These are phyloP conservation scores for Rhinogobius similis DNA, from an alignment of 2,113 vertebrate species.

Conservation along the genomic window DNA sequence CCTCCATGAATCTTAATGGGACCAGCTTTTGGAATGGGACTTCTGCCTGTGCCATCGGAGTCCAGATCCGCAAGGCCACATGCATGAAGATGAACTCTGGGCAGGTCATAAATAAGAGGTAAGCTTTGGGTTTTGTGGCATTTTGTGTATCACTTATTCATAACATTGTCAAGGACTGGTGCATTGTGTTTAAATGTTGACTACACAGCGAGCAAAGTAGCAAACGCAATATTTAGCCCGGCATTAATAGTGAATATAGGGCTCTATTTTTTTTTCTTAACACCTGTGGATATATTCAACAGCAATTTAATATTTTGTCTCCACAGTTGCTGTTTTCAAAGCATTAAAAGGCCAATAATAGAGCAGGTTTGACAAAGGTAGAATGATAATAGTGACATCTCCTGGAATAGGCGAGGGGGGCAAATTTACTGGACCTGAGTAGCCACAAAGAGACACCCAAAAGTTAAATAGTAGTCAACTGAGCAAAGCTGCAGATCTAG, in stretches of 20 bases:
- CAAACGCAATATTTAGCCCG: background rate
- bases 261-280: background rate
- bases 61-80: conserved; percentile 85
- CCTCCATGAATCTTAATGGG: conserved; percentile 70
- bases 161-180: background rate
- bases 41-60: conserved; percentile 80
- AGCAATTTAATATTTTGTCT: background rate
- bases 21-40: conserved; percentile 73
- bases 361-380: no score
- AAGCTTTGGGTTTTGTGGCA: conserved; percentile 25
- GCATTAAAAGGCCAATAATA: background rate
- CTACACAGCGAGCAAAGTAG: background rate
- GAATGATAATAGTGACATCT: background rate
- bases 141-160: conserved; percentile 1
- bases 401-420: no score
- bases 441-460: no score
- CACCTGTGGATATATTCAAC: background rate
- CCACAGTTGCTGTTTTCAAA: background rate
- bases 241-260: background rate
- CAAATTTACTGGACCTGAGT: background rate
- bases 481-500: no score
- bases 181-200: background rate
- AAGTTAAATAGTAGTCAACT: no score
- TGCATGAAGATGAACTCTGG: conserved; percentile 85
- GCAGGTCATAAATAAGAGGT: conserved; percentile 90